phyloP scores from a whole-genome alignment of 2,888 invertebrate genomes.

The Magallana nippona region DNA sequence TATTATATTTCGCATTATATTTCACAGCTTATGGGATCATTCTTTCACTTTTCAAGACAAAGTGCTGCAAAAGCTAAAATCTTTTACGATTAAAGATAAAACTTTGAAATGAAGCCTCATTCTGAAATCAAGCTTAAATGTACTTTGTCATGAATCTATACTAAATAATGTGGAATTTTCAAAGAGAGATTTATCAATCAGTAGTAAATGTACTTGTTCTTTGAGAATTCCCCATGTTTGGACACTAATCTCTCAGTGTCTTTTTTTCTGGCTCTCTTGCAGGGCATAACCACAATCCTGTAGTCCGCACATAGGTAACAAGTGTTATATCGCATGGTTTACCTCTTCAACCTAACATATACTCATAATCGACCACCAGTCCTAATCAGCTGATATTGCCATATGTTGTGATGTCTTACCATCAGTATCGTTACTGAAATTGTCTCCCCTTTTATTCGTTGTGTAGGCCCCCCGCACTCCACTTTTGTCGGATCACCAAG shows the following conservation, averaged over 20 bases:
- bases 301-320: constrained; percentile 43
- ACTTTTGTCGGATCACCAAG: constrained; percentile 63
- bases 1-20: too few relatives aligned
- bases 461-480: constrained; percentile 54
- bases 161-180: constrained; percentile 11
- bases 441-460: constrained; percentile 46
- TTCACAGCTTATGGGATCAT: too few relatives aligned
- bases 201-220: background rate
- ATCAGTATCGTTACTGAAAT: constrained; percentile 41
- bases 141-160: constrained; percentile 3
- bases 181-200: background rate
- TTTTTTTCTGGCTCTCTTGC: constrained; percentile 52
- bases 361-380: constrained; percentile 33
- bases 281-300: constrained; percentile 52
- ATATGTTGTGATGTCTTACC: constrained; percentile 29
- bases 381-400: constrained; percentile 32
- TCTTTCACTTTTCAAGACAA: too few relatives aligned
- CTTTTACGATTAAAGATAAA: background rate
- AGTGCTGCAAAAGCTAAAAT: too few relatives aligned
- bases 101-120: background rate
- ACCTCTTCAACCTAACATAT: constrained; percentile 48
- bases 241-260: constrained; percentile 41
- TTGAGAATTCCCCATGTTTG: constrained; percentile 12
- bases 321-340: constrained; percentile 42
- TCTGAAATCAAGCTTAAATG: background rate